Base-by-base conservation (phyloP, 2,888 invertebrate species). In the Rotaria macrura region DNA sequence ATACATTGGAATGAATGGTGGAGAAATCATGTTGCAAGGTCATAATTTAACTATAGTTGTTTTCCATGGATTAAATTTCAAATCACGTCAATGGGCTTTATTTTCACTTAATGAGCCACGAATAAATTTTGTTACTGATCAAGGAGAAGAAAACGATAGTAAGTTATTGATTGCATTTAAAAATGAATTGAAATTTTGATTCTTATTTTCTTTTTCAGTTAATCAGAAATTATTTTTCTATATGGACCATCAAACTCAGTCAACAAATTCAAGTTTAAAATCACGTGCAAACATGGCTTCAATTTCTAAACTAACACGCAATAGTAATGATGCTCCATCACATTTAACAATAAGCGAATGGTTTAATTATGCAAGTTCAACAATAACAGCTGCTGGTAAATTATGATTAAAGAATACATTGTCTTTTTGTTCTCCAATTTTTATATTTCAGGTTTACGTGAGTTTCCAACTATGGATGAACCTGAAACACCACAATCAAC, bases 51-150 rank as follows among this genome's bases (percentile, higher is more conserved):
- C 96, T 10, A 92, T 97, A 87, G 97, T 96, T 9, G 97, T 97
- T 91, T 97, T 97, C 93, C 96, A 97, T 91, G 97, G 97, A 55
- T 95, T 96, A 90, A 97, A 97, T 91, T 96, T 97, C 91, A 95
- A 96, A 89, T 94, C 96, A 85, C 96, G 96, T 91, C 95, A 95
- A 1, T 97, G 97, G 97, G 97, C 96, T 14, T 91, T 97, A 87
- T 97, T 97, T 91, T 96, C 95, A 88, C 92, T 97, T 87, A 94
- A 95, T 90, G 95, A 97, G 89, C 96, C 96, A 0, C 94, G 94
- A 89, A 95, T 96, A 88, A 95, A 94, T 89, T 96, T 96, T 91
- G 94, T 95, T 29, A 95, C 96, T 0, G 96, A 96, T 83, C 74
- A 17, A n/a, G 52, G 49, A 54, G 49, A 52, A 49, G 43, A 55